Evolutionary conservation across 2,888 invertebrate species (phyloP), one percentile per base, ranked within the genome.

Genomic region (Thumatha senex): DNA sequence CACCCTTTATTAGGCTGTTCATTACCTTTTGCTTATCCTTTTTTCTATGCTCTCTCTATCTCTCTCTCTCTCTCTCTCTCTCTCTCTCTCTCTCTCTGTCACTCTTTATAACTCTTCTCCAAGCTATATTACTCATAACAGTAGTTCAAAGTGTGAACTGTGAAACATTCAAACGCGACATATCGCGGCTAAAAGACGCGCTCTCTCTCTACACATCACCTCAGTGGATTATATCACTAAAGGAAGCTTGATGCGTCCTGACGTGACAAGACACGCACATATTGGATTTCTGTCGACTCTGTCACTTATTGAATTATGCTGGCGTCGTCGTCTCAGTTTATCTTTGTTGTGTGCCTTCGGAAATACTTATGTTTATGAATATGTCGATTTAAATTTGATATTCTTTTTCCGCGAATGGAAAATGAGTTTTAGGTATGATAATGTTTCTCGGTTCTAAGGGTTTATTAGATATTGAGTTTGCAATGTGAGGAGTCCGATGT

Each of bases 221-320:
- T 34, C 40, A 55, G 54, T 53, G 44, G 12, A 29, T n/a, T 11
- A 14, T 7, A 8, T 38, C 40, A 43, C 43, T 55, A 55, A 67
- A 59, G 5, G 54, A 60, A 58, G 63, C 63, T 55, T 67, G 65
- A 56, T 56, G 51, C 61, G 55, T 63, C 15, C 41, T 67, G 69
- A 70, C 69, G 65, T 74, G 79, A 74, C 74, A 60, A 61, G 72
- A 69, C 73, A 69, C 65, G 68, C 63, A 63, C 67, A 73, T 80
- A 81, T 81, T 80, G 78, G 73, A 80, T 78, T 76, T 74, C 65
- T 70, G 70, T 64, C 70, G 64, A 63, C 67, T 63, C 59, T 72
- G 76, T 68, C 78, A 69, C 58, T 68, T 71, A 71, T 72, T 67
- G 74, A 66, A 69, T 67, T 63, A 63, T 57, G 51, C 58, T 53